Evolutionary conservation across 2,888 invertebrate species (phyloP), one percentile per base, ranked within the genome.

Genomic region (Meandrusa payeni): DNA sequence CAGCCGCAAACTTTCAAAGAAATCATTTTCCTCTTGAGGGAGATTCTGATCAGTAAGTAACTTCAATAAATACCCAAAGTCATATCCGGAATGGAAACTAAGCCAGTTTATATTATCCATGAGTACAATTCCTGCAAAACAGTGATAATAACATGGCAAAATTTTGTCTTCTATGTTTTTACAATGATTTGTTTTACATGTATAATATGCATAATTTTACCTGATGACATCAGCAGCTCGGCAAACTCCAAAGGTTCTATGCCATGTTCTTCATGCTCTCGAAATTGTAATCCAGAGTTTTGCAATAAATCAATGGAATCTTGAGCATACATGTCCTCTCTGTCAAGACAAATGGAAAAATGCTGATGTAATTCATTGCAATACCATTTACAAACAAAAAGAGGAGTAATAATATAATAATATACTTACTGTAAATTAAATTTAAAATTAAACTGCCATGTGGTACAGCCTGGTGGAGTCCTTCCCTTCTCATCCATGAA

Each of bases 391-490:
- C 4, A 13, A 13, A 13, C 12, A 20, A 3, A 15, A 15, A 15
- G 15, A 3, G 15, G 15, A 15, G n/a, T n/a, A 15, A 2, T 15
- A 15, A 15, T 10, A 23, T 20, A 11, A n/a, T n/a, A n/a, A n/a
- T 5, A 33, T 46, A 59, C 93, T 91, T 89, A 97, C 95, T 93
- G 93, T 52, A 97, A 89, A 79, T 96, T 97, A 71, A 98, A 98
- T 85, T 97, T 97, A 79, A 98, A 98, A 88, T 98, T 98, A 76
- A 98, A 98, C 83, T 98, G 98, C 97, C 97, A 98, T 12, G 98
- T 97, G 43, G 94, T 94, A 67, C 92, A 95, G 34, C 93, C 95
- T 5, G 93, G 91, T 7, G 97, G 96, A 28, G 95, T 93, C 76
- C 95, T 94, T 33, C 98, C 98, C 66, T 94, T 93, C 64, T 97